Base-by-base conservation (phyloP, 2,113 vertebrate genomes). In the Hippocampus abdominalis region DNA sequence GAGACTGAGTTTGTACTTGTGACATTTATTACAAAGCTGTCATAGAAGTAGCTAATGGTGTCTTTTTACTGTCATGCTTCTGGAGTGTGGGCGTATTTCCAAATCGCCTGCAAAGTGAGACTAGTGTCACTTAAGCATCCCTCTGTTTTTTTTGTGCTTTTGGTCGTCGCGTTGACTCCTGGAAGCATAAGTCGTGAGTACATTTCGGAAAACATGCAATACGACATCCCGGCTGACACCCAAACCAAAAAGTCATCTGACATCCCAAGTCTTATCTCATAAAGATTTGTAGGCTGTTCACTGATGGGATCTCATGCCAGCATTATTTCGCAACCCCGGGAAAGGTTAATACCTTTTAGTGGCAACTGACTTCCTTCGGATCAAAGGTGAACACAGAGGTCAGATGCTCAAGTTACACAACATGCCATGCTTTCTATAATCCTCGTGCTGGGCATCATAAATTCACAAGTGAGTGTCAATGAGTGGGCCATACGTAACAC, bases 1-100 rank as follows among this genome's bases (percentile, higher is more conserved):
- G 62, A 69, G 49, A 75, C 59, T 71, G 40, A 71, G 68, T 75
- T 74, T 39, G 23, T 2, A 25, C 49, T 64, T 53, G 72, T 84
- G 82, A 86, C 81, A 80, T 89, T 84, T 84, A 86, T 74, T 86
- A 83, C 73, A n/a, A 64, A 70, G 23, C 51, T 42, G 74, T 85
- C 70, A 82, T 69, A 27, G 57, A 56, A 36, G 66, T 54, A 70
- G 74, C 64, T 81, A 62, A 32, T 6, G 39, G 75, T 63, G 66
- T 57, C 74, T 81, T 89, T 86, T 72, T 82, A 73, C 78, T 74
- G 73, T 87, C 73, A 75, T 49, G 53, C 65, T 59, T 74, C 68
- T n/a, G 72, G 77, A 56, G 64, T 23, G 25, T 8, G 40, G 64
- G 76, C 62, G 72, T 66, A 59, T 85, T 82, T 86, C 83, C 67